Base-by-base conservation (phyloP, 2,797 vertebrate genomes). In the Schizothorax lantsangensis region DNA sequence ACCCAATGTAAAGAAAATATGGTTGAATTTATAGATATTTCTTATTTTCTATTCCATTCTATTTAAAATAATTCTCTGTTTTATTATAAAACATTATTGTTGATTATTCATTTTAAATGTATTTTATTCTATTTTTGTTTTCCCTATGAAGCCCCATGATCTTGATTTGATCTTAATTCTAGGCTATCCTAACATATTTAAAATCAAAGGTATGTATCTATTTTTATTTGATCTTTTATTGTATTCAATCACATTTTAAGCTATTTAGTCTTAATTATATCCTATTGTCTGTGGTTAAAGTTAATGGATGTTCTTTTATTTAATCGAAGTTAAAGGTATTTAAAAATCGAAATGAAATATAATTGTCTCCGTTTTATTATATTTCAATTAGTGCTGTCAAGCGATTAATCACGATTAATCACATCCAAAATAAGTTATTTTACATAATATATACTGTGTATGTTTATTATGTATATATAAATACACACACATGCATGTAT, bases 51-150 rank as follows among this genome's bases (percentile, higher is more conserved):
- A 30, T 17, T 66, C 2, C 14, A 17, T 66, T 3, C 1, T 66
- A 66, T 66, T 66, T 17, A 66, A 66, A 66, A 30, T 66, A 66
- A 33, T 66, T 10, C 57, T 49, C 62, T 66, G 62, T 66, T 66
- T 64, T 66, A 33, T 66, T 33, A 15, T 66, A 66, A 30, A 30
- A 64, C 23, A 59, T n/a, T 30, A 14, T 64, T 66, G 12, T 66
- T 66, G 2, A 66, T 66, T 15, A 30, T 66, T 66, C 5, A 66
- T 17, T 30, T 66, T 30, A 66, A 66, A 66, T 66, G 2, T 26
- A 66, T 66, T 15, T 15, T 33, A 66, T 66, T 30, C 6, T 12
- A 12, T 26, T 26, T 26, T 26, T 62, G n/a, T 62, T 62, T 62
- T 26, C n/a, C 0, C 4, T 2, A 12, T 11, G n/a, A n/a, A 59